Conservation (phyloP, 1,140 invertebrate genomes). For the Drosophila kikkawai region DNA sequence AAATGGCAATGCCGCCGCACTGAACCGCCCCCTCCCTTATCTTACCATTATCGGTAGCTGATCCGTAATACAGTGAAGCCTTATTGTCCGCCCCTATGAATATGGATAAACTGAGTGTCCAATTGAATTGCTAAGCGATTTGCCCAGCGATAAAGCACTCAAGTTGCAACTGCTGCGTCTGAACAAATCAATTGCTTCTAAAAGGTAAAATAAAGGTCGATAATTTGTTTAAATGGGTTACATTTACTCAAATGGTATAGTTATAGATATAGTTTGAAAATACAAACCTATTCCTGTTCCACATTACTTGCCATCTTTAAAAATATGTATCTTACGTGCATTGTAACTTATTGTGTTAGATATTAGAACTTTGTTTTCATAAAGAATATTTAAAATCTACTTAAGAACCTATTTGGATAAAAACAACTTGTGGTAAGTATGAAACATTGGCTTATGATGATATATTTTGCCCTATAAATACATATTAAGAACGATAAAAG, state of each 20-base stretch:
- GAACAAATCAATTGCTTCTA: not conserved
- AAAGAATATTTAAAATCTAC: not conserved
- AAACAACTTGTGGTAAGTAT: not conserved
- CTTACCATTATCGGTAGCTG: not conserved
- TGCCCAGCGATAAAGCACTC: too few species aligned
- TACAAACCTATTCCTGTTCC: too few species aligned
- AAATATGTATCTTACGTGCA: not conserved
- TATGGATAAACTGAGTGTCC: constrained; percentile 2
- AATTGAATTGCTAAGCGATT: not conserved
- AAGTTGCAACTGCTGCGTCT: not conserved
- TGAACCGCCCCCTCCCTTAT: not conserved
- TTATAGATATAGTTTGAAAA: too few species aligned
- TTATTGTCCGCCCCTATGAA: constrained; percentile 13
- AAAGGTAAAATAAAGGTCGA: not conserved
- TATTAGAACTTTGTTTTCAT: not conserved
- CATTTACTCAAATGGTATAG: not conserved
- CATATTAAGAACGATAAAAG: not conserved
- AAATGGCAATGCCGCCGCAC: constrained; percentile 31
- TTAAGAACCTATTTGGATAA: not conserved
- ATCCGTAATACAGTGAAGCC: constrained; percentile 14
- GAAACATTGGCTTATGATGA: not conserved
- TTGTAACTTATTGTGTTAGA: not conserved
- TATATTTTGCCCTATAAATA: not conserved
- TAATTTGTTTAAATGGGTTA: not conserved
- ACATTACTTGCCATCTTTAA: too few species aligned